phyloP scores from a whole-genome alignment of 2,797 vertebrate species.

The Chaetophractus vellerosus region DNA sequence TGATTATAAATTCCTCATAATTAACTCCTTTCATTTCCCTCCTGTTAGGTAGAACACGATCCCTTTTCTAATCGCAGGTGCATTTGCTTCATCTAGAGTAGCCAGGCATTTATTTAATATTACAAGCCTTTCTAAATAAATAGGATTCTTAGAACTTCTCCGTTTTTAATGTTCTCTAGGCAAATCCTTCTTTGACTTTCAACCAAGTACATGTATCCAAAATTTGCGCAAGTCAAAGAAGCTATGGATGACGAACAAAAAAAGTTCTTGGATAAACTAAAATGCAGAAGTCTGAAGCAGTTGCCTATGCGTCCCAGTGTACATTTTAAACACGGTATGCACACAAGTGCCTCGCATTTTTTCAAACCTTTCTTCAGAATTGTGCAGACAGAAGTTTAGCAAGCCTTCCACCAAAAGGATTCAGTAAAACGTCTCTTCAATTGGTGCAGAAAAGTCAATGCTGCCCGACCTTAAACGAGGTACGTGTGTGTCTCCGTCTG shows the following conservation, averaged over 20 bases:
- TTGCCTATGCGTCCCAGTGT: too few species aligned
- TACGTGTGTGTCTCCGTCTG: neutral
- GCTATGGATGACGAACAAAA: constrained; percentile 96
- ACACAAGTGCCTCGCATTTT: neutral
- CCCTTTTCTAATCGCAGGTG: neutral
- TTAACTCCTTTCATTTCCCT: neutral
- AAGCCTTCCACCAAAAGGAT: neutral
- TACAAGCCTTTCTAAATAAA: neutral
- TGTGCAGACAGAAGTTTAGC: neutral
- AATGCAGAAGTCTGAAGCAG: constrained; percentile 86
- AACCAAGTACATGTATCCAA: constrained; percentile 98
- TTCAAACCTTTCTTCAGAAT: too few species aligned
- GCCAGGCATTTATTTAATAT: too few species aligned
- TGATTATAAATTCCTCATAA: neutral
- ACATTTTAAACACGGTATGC: neutral
- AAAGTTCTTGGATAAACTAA: constrained; percentile 98
- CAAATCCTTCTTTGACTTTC: constrained; percentile 11
- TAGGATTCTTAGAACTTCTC: neutral
- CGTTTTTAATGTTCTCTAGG: neutral
- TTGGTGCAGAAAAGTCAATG: neutral
- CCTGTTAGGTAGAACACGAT: too few species aligned
- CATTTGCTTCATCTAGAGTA: too few species aligned
- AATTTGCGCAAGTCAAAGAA: constrained; percentile 97
- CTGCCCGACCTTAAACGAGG: neutral
- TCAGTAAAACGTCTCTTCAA: neutral